Percentiles rank a stretch among this genome's conserved stretches.
Evolutionary conservation across 2,888 invertebrate species (phyloP).

Genomic region (Noctua janthe): DNA sequence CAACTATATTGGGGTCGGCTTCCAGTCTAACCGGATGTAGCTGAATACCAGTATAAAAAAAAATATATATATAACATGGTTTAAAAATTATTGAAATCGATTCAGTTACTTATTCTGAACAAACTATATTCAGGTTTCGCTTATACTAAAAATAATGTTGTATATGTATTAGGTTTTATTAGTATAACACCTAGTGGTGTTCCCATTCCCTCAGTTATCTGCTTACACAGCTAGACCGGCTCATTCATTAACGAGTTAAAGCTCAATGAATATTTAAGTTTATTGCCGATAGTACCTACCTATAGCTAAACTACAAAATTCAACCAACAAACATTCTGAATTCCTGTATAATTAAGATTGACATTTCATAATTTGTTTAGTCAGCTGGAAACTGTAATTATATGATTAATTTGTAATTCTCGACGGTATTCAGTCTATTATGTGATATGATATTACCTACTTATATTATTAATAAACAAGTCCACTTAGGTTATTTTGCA

Average conservation of each 20-base stretch:
- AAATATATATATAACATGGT: too few relatives aligned
- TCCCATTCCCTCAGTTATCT: not conserved
- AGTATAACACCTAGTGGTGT: too few relatives aligned
- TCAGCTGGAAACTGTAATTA: constrained; percentile 28
- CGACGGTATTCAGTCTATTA: not conserved
- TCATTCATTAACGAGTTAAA: constrained; percentile 1
- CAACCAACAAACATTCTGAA: not conserved
- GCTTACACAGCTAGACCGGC: not conserved
- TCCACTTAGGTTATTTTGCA: not conserved
- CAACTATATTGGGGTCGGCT: too few relatives aligned
- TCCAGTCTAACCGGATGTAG: too few relatives aligned
- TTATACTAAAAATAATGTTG: too few relatives aligned
- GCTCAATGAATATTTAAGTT: not conserved
- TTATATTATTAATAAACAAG: not conserved
- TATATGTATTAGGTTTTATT: too few relatives aligned
- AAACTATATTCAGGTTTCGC: too few relatives aligned
- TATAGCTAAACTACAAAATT: not conserved
- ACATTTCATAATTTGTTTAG: constrained; percentile 45
- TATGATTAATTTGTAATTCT: constrained; percentile 10
- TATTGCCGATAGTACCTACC: not conserved
- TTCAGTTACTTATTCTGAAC: too few relatives aligned
- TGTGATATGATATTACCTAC: not conserved
- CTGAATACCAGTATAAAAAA: too few relatives aligned
- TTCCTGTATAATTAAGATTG: constrained; percentile 44
- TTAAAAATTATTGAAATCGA: too few relatives aligned